A percentile compares a stretch with the other conserved stretches of the same genome.
Evolutionary conservation across 2,888 invertebrate species (phyloP).

Genomic region (Chromoteleia sp.): DNA sequence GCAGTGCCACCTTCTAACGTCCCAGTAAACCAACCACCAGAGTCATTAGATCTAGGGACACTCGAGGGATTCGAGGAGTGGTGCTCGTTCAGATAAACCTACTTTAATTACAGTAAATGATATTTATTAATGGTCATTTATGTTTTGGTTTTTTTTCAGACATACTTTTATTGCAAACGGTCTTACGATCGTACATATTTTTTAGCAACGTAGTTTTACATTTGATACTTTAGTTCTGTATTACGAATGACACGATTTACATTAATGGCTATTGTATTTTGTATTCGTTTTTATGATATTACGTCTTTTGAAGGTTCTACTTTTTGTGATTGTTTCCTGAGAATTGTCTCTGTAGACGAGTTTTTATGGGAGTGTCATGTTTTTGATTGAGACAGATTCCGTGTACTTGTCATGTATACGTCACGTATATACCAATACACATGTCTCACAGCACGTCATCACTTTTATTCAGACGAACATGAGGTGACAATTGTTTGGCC

Average conservation of each 20-base stretch:
- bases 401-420: constrained; percentile 66
- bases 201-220: constrained; percentile 58
- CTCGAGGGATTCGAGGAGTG: constrained; percentile 53
- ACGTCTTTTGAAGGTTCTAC: constrained; percentile 61
- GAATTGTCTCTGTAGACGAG: constrained; percentile 70
- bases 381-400: constrained; percentile 66
- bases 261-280: constrained; percentile 66
- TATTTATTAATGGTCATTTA: constrained; percentile 19
- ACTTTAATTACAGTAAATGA: constrained; percentile 51
- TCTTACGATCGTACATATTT: constrained; percentile 32
- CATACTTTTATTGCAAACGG: constrained; percentile 26
- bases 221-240: constrained; percentile 49
- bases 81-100: constrained; percentile 69
- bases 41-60: not conserved
- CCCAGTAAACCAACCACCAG: not conserved
- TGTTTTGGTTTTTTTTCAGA: constrained; percentile 2
- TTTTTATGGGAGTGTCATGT: constrained; percentile 70
- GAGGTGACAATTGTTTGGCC: constrained; percentile 22
- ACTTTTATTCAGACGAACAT: constrained; percentile 42
- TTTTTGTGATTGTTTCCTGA: constrained; percentile 70
- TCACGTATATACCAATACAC: constrained; percentile 52
- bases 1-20: constrained; percentile 2
- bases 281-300: constrained; percentile 58
- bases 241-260: constrained; percentile 61
- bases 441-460: constrained; percentile 54